Evolutionary conservation across 2,797 vertebrate genomes (phyloP).

Genomic region (Tenualosa thibaudeaui): DNA sequence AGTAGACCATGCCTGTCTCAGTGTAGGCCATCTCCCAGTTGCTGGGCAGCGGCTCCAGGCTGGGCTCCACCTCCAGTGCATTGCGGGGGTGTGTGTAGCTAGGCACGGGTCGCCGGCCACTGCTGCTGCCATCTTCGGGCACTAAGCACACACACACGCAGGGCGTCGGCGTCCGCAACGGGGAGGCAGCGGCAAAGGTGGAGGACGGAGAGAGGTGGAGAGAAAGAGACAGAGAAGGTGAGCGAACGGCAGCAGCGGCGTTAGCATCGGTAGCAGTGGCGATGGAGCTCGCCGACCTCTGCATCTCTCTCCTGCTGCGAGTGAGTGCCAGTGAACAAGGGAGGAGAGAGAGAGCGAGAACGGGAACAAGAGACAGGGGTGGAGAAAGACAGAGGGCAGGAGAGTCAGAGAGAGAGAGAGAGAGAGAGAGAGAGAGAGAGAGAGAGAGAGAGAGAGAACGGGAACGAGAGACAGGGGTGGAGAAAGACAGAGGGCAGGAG

Average conservation of each 20-base stretch:
- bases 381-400: not conserved
- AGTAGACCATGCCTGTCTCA: conserved; percentile 96
- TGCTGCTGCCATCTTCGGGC: not conserved
- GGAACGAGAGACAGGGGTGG: not conserved
- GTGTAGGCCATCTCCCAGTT: conserved; percentile 99
- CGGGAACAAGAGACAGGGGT: not conserved
- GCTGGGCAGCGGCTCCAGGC: conserved; percentile 88
- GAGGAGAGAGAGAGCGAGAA: conserved; percentile 21
- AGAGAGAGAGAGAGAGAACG: not conserved
- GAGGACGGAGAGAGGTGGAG: conserved; percentile 41
- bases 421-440: conserved; percentile 22
- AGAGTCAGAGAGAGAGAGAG: conserved; percentile 20
- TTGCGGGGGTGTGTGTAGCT: conserved; percentile 94
- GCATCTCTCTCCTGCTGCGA: conserved; percentile 59
- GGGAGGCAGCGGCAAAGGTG: conserved; percentile 37
- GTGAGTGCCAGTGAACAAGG: too few relatives aligned
- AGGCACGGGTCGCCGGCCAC: conserved; percentile 90
- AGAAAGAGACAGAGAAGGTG: conserved; percentile 64
- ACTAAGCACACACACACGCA: not conserved
- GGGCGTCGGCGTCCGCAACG: conserved; percentile 55
- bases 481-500: not conserved
- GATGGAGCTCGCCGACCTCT: conserved; percentile 63
- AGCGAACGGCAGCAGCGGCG: conserved; percentile 38
- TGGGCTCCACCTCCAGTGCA: conserved; percentile 90
- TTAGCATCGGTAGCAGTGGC: not conserved